Conservation (phyloP, 2,888 invertebrate genomes). For the Cataglyphis rosenhaueri region DNA sequence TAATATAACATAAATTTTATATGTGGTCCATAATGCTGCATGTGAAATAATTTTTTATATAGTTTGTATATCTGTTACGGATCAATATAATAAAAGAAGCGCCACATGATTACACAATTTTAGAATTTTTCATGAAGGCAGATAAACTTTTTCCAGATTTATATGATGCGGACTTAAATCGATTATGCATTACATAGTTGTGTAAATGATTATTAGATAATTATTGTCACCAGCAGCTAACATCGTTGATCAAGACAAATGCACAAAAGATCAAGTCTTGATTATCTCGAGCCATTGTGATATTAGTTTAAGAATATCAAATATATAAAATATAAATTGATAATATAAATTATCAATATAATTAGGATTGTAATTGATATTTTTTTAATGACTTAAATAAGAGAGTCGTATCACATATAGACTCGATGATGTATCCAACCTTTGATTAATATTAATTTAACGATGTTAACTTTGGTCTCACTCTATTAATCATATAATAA, state of each 20-base stretch:
- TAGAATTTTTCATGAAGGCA: slow-evolving; percentile 72
- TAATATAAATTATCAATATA: slow-evolving; percentile 71
- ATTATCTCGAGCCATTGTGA: slow-evolving; percentile 84
- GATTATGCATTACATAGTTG: slow-evolving; percentile 63
- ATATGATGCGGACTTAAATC: slow-evolving; percentile 61
- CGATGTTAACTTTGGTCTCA: slow-evolving; percentile 62
- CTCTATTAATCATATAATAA: slow-evolving; percentile 66
- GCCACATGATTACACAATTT: slow-evolving; percentile 63
- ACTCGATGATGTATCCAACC: slow-evolving; percentile 67
- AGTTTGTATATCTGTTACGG: slow-evolving; percentile 70
- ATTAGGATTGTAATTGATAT: slow-evolving; percentile 73
- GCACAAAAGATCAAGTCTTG: slow-evolving; percentile 81
- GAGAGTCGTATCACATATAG: slow-evolving; percentile 75
- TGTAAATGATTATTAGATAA: slow-evolving; percentile 53
- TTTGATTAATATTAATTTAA: slow-evolving; percentile 68
- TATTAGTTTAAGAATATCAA: slow-evolving; percentile 82
- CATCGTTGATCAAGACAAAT: slow-evolving; percentile 65
- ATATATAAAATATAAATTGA: slow-evolving; percentile 58
- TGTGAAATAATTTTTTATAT: slow-evolving; percentile 69
- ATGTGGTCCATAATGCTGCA: slow-evolving; percentile 56
- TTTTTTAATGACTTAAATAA: slow-evolving; percentile 77
- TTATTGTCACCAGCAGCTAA: slow-evolving; percentile 23
- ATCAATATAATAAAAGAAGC: slow-evolving; percentile 50
- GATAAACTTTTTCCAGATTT: slow-evolving; percentile 70
- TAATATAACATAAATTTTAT: slow-evolving; percentile 54